Evolutionary conservation across 2,113 vertebrate genomes (phyloP).

Genomic region (Odobenus rosmarus): DNA sequence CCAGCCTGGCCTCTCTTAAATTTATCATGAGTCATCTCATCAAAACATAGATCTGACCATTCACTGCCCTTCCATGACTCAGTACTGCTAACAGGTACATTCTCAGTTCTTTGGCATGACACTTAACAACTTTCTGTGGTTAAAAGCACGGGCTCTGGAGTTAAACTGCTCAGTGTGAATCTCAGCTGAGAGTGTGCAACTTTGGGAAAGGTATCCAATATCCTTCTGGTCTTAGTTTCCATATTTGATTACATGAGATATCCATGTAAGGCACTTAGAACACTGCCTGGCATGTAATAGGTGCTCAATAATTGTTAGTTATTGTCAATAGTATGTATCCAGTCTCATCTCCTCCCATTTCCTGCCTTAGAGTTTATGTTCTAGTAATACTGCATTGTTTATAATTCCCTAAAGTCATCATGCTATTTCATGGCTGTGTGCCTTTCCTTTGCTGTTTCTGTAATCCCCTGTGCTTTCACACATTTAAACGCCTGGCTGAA

Average conservation of each 20-base stretch:
- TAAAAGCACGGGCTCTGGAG: not conserved
- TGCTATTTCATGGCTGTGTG: not conserved
- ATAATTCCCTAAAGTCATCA: conserved; percentile 22
- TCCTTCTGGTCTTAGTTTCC: not conserved
- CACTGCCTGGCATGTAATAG: not conserved
- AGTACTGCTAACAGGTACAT: conserved; percentile 46
- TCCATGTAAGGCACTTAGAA: not conserved
- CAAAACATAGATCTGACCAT: conserved; percentile 54
- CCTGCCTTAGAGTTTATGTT: conserved; percentile 20
- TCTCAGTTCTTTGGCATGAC: conserved; percentile 21
- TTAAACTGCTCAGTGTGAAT: not conserved
- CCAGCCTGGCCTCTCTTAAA: conserved; percentile 42
- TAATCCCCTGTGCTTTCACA: conserved; percentile 31
- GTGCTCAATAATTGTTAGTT: conserved; percentile 36
- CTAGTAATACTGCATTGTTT: not conserved
- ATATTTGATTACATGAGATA: conserved; percentile 6
- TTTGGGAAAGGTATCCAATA: not conserved
- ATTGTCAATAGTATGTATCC: not conserved
- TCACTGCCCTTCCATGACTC: conserved; percentile 55
- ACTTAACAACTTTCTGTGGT: conserved; percentile 28
- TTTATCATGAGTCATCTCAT: conserved; percentile 53
- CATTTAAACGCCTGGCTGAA: not conserved
- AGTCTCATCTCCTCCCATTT: conserved; percentile 36
- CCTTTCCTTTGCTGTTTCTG: conserved; percentile 18
- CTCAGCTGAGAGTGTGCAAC: not conserved